Percentiles rank a stretch among this genome's conserved stretches.
Conservation (phyloP, 2,888 invertebrate genomes). For the Arrhopalites spinosus region DNA sequence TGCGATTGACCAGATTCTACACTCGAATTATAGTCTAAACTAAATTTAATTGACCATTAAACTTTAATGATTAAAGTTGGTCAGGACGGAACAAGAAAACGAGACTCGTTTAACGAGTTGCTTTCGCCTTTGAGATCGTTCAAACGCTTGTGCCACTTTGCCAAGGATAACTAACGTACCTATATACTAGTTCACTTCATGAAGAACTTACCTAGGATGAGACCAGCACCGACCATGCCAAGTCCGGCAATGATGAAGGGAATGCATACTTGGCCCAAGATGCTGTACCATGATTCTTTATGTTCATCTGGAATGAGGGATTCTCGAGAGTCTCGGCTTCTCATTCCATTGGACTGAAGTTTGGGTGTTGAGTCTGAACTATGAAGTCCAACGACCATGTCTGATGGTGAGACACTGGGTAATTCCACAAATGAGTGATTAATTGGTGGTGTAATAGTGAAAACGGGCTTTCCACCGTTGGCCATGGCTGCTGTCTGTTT, state of each 20-base stretch:
- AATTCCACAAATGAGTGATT: slow-evolving; percentile 34
- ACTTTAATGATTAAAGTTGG: too few species aligned
- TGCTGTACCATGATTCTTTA: slow-evolving; percentile 69
- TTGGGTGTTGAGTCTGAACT: slow-evolving; percentile 51
- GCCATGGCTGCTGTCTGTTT: slow-evolving; percentile 29
- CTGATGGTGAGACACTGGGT: slow-evolving; percentile 37
- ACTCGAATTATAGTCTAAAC: too few species aligned
- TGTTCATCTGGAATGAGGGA: slow-evolving; percentile 46
- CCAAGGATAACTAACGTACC: too few species aligned
- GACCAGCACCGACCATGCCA: slow-evolving; percentile 88
- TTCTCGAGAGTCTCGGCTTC: slow-evolving; percentile 53
- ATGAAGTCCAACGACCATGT: slow-evolving; percentile 49
- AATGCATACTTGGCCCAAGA: slow-evolving; percentile 78
- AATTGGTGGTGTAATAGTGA: slow-evolving; percentile 50
- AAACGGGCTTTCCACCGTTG: slow-evolving; percentile 45
- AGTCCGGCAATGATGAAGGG: slow-evolving; percentile 82
- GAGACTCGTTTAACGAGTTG: too few species aligned
- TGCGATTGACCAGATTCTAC: too few species aligned
- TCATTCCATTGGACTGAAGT: slow-evolving; percentile 49
- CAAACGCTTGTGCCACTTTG: too few species aligned
- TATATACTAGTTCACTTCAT: too few species aligned
- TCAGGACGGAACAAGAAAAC: too few species aligned
- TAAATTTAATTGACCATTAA: too few species aligned
- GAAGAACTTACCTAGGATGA: slow-evolving; percentile 81
- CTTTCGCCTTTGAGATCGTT: too few species aligned